Evolutionary conservation across 2,113 vertebrate genomes (phyloP).

Genomic region (Micronycteris hirsuta): DNA sequence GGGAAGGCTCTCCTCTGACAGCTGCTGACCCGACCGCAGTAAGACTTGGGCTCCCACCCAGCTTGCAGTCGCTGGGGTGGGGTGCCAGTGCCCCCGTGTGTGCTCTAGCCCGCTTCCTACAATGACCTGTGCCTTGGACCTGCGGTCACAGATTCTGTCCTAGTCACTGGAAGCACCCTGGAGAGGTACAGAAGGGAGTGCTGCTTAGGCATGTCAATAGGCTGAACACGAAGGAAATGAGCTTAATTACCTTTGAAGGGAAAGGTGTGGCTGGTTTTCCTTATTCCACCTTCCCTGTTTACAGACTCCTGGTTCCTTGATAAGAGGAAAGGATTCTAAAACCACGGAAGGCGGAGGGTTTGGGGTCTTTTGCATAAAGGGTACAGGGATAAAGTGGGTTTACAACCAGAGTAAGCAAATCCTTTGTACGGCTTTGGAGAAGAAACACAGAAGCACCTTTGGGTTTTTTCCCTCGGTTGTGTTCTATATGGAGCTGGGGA

Average conservation of each 20-base stretch:
- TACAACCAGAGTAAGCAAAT: background rate
- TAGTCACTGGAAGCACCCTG: background rate
- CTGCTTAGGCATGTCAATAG: background rate
- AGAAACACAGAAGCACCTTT: background rate
- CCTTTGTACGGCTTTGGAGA: background rate
- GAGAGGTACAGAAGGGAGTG: background rate
- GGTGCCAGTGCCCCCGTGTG: background rate
- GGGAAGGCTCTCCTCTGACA: background rate
- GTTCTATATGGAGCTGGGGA: background rate
- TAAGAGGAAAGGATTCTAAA: background rate
- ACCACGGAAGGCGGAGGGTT: background rate
- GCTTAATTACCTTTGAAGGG: background rate
- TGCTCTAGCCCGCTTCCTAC: background rate
- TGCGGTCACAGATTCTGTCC: background rate
- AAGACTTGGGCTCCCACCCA: background rate
- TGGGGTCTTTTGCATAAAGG: background rate
- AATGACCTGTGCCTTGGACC: background rate
- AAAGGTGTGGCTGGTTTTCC: background rate
- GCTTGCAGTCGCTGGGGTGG: background rate
- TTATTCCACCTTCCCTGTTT: background rate
- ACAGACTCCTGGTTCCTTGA: background rate
- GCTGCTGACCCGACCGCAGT: background rate
- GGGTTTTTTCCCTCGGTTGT: background rate
- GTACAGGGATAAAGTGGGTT: background rate
- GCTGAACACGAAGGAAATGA: background rate